phyloP scores from a whole-genome alignment of 2,888 invertebrate species.

The Acrocera orbiculus region DNA sequence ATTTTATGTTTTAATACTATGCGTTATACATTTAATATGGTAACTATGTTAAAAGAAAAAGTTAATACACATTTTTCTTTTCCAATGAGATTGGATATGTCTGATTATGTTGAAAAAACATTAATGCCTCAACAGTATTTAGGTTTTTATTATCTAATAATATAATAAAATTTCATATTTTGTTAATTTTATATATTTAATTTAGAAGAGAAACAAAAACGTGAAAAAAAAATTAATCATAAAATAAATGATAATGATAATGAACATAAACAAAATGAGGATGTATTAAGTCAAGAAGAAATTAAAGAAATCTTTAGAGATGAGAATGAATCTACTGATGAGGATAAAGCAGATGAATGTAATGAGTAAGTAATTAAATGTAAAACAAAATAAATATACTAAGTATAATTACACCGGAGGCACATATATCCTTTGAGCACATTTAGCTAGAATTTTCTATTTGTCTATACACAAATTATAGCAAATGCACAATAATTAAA shows the following conservation, averaged over 20 bases:
- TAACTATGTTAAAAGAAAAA: conserved; percentile 93
- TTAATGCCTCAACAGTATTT: conserved; percentile 78
- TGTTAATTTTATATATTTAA: background rate
- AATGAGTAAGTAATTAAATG: conserved; percentile 45
- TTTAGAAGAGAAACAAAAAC: conserved; percentile 43
- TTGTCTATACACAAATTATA: no score
- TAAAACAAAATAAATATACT: no score
- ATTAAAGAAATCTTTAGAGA: conserved; percentile 5
- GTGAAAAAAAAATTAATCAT: conserved; percentile 14
- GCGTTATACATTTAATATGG: conserved; percentile 95
- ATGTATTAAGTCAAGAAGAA: conserved; percentile 13
- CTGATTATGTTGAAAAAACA: conserved; percentile 84
- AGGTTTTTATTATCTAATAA: conserved; percentile 28
- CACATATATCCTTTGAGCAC: no score
- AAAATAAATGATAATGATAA: conserved; percentile 15
- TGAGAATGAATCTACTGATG: conserved; percentile 16
- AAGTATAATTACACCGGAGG: no score
- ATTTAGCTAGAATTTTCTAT: no score
- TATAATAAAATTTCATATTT: background rate
- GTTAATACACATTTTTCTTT: conserved; percentile 96
- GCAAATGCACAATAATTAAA: no score
- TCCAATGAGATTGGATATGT: conserved; percentile 84
- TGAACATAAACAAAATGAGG: conserved; percentile 14
- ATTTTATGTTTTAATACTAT: conserved; percentile 93
- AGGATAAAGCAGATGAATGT: conserved; percentile 46